Percentiles rank a stretch among this genome's conserved stretches.
Evolutionary conservation across 2,888 invertebrate genomes (phyloP).

Genomic region (Cremastinae sp.): DNA sequence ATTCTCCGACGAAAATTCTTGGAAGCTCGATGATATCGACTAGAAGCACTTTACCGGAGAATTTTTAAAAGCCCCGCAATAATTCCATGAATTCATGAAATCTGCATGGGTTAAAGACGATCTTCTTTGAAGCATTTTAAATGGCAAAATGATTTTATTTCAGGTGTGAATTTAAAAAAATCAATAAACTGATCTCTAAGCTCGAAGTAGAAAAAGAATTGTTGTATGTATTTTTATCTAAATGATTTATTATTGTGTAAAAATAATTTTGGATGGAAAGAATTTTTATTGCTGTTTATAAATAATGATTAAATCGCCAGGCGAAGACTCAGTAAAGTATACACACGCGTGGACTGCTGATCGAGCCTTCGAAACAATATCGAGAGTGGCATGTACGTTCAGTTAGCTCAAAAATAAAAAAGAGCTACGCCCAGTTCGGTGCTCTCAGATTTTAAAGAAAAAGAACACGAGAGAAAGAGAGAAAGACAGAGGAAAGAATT

Average conservation of each 20-base stretch:
- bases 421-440: conserved; percentile 56
- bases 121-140: no score
- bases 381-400: conserved; percentile 36
- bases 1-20: no score
- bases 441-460: conserved; percentile 26
- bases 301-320: background rate
- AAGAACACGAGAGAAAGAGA: background rate
- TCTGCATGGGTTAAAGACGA: no score
- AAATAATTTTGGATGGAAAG: background rate
- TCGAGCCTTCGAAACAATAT: conserved; percentile 21
- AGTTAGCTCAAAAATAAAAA: conserved; percentile 58
- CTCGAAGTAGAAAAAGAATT: background rate
- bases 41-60: no score
- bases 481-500: conserved; percentile 12
- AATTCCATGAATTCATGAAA: no score
- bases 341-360: conserved; percentile 7
- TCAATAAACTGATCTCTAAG: no score
- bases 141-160: no score
- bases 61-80: no score
- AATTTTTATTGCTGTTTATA: background rate
- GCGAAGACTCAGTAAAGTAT: conserved; percentile 1
- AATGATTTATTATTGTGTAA: background rate
- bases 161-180: no score
- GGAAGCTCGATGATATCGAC: no score
- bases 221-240: no score